Evolutionary conservation across 2,797 vertebrate genomes (phyloP).

Genomic region (Benthosema pterotum): DNA sequence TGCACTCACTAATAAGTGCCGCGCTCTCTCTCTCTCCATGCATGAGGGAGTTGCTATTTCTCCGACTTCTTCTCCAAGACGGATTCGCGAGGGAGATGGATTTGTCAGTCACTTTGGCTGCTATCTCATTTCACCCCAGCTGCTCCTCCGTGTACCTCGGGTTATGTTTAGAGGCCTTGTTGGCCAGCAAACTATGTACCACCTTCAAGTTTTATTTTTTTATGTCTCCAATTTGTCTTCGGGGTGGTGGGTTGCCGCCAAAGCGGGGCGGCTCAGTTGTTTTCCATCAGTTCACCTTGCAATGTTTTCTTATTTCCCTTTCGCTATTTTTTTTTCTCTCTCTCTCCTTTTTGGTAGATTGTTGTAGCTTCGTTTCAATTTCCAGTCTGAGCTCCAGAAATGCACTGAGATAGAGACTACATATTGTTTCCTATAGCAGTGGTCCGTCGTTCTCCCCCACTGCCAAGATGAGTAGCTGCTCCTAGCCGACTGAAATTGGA

Average conservation of each 20-base stretch:
- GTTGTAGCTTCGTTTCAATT: conserved; percentile 27
- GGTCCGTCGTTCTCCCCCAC: conserved; percentile 13
- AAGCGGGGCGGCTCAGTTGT: conserved; percentile 32
- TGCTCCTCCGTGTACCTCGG: conserved; percentile 54
- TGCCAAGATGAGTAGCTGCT: conserved; percentile 21
- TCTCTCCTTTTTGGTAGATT: conserved; percentile 8
- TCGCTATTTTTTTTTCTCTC: background rate
- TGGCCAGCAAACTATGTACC: conserved; percentile 46
- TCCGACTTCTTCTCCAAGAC: conserved; percentile 52
- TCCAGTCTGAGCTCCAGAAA: conserved; percentile 19
- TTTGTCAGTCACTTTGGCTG: conserved; percentile 68
- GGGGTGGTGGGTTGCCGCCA: conserved; percentile 22
- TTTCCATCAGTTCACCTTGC: conserved; percentile 29
- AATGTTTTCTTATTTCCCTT: background rate
- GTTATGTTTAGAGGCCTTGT: conserved; percentile 64
- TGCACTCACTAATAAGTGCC: conserved; percentile 67
- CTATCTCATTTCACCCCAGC: conserved; percentile 67
- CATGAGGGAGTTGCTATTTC: conserved; percentile 53
- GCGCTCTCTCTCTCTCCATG: conserved; percentile 62
- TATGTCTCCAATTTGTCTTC: conserved; percentile 45
- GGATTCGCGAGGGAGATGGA: conserved; percentile 69
- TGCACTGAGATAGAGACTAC: conserved; percentile 9
- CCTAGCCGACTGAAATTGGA: conserved; percentile 50
- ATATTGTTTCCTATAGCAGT: conserved; percentile 17
- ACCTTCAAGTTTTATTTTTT: conserved; percentile 1